These are phyloP conservation scores for Scalopus aquaticus DNA, from an alignment of 2,113 vertebrate genomes.

Conservation along the genomic window DNA sequence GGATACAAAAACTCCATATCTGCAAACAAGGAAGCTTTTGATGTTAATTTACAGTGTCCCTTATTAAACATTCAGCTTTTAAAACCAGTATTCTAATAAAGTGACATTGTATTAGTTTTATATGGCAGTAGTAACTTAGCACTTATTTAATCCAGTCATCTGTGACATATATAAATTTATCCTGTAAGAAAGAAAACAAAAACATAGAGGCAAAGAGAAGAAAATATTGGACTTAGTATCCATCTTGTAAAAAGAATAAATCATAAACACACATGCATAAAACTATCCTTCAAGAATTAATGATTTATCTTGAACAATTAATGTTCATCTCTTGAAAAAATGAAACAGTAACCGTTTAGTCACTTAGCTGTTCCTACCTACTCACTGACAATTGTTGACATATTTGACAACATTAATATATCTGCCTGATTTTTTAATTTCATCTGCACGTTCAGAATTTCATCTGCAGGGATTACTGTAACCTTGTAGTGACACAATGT, in stretches of 20 bases:
- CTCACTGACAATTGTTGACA: neutral
- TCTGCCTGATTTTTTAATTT: neutral
- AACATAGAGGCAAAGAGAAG: constrained; percentile 68
- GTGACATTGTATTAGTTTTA: constrained; percentile 64
- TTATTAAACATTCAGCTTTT: constrained; percentile 67
- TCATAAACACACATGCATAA: constrained; percentile 59
- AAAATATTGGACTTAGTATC: constrained; percentile 75
- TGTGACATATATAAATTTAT: constrained; percentile 69
- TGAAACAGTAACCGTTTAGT: constrained; percentile 19
- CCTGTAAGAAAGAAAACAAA: constrained; percentile 65
- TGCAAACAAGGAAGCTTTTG: constrained; percentile 28
- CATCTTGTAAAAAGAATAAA: constrained; percentile 64
- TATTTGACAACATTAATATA: constrained; percentile 26
- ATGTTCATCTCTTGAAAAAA: neutral
- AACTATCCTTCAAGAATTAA: constrained; percentile 68
- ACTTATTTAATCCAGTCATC: constrained; percentile 79
- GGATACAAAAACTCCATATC: constrained; percentile 52
- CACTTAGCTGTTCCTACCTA: neutral
- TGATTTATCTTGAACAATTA: constrained; percentile 39
- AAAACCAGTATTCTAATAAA: constrained; percentile 77
- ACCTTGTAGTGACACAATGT: constrained; percentile 79
- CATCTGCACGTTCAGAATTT: neutral
- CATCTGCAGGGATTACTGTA: constrained; percentile 43
- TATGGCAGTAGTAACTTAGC: constrained; percentile 78
- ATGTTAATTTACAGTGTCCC: constrained; percentile 58